Evolutionary conservation across 2,797 vertebrate species (phyloP).

Genomic region (Phyllotis vaccarum): DNA sequence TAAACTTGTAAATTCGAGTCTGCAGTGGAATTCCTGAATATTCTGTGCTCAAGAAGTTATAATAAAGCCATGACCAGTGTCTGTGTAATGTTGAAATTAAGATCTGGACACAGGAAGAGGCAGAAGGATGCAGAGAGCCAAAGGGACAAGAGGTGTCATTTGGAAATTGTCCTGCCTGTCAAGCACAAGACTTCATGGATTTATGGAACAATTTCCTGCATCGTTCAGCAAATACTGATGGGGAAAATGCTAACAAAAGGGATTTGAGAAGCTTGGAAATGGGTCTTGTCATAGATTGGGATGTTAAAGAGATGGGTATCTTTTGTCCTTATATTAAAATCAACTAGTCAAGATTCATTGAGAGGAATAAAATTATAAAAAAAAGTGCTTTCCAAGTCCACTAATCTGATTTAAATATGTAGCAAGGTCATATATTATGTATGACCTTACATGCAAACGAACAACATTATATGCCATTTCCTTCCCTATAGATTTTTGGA

Average conservation of each 20-base stretch:
- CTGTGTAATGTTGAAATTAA: neutral
- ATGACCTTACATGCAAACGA: neutral
- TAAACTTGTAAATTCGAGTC: neutral
- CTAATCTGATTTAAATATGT: neutral
- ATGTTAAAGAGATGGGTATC: neutral
- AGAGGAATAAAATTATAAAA: neutral
- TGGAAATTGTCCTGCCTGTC: neutral
- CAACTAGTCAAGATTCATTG: neutral
- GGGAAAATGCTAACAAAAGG: conserved; percentile 23
- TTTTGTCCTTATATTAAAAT: conserved; percentile 1
- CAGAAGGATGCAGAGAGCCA: conserved; percentile 13
- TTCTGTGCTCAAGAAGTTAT: conserved; percentile 26
- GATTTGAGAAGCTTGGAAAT: conserved; percentile 38
- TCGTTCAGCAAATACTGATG: conserved; percentile 11
- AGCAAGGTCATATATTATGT: neutral
- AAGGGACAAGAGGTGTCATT: neutral
- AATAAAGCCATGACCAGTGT: conserved; percentile 10
- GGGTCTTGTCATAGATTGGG: neutral
- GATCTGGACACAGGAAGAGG: neutral
- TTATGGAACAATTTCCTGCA: conserved; percentile 49
- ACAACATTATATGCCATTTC: neutral
- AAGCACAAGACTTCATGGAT: conserved; percentile 30
- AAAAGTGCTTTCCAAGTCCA: neutral
- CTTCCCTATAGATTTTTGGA: neutral
- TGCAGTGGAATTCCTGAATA: neutral